Percentiles rank a stretch among this genome's conserved stretches.
phyloP scores from a whole-genome alignment of 2,113 vertebrate genomes.

The Nanorana parkeri region DNA sequence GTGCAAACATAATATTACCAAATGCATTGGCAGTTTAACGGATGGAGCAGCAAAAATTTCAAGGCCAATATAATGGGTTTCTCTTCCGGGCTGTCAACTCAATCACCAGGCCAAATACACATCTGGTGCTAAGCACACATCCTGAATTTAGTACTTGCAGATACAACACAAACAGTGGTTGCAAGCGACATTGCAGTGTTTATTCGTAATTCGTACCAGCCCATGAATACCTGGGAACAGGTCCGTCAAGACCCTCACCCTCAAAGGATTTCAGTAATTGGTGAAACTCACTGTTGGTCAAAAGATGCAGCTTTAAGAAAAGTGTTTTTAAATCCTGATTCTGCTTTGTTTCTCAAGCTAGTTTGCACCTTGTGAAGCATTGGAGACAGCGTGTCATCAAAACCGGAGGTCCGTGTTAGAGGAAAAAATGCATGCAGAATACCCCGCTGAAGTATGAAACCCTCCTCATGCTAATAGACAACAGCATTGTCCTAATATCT shows the following conservation, averaged over 20 bases:
- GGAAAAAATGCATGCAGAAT: too few relatives aligned
- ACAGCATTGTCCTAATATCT: too few relatives aligned
- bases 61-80: slow-evolving; percentile 37
- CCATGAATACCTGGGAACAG: too few relatives aligned
- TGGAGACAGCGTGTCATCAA: background rate
- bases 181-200: too few relatives aligned
- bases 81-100: slow-evolving; percentile 42
- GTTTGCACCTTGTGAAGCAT: background rate
- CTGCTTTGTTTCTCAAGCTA: background rate
- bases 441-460: background rate
- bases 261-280: slow-evolving; percentile 12
- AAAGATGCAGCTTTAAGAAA: slow-evolving; percentile 7
- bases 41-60: slow-evolving; percentile 24
- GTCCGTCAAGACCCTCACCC: slow-evolving; percentile 45
- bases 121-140: slow-evolving; percentile 49
- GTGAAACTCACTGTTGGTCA: background rate
- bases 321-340: slow-evolving; percentile 9
- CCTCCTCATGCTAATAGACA: background rate
- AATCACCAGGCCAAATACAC: slow-evolving; percentile 49
- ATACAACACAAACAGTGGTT: slow-evolving; percentile 49
- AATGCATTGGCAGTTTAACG: background rate
- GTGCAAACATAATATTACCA: background rate
- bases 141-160: slow-evolving; percentile 54
- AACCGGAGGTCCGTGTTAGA: too few relatives aligned
- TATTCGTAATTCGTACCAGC: too few relatives aligned